Evolutionary conservation across 1,140 invertebrate genomes (phyloP).

Genomic region (Armadillidium nasatum): DNA sequence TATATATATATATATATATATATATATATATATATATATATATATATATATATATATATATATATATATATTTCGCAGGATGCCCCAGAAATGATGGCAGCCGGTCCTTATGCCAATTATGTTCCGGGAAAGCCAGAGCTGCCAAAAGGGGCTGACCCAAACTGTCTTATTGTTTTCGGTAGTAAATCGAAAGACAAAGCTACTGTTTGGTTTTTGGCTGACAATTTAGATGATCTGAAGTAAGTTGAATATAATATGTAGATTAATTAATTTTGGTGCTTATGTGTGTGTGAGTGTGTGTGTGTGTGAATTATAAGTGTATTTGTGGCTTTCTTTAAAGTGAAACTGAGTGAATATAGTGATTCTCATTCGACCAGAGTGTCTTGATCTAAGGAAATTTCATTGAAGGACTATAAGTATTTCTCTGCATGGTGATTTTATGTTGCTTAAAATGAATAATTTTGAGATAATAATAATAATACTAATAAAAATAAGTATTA

Average conservation of each 20-base stretch:
- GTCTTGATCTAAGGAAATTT: too few relatives aligned
- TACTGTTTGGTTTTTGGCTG: conserved; percentile 37
- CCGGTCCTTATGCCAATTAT: conserved; percentile 65
- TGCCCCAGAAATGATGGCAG: conserved; percentile 70
- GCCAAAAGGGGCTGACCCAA: conserved; percentile 60
- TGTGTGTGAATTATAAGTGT: too few relatives aligned
- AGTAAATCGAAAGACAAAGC: conserved; percentile 51
- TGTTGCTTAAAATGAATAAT: too few relatives aligned
- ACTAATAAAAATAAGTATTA: background rate
- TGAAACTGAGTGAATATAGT: too few relatives aligned
- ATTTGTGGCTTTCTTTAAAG: too few relatives aligned
- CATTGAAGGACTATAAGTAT: too few relatives aligned
- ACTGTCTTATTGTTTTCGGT: conserved; percentile 67
- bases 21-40: background rate
- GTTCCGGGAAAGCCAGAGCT: conserved; percentile 65
- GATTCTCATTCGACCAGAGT: too few relatives aligned
- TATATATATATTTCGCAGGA: conserved; percentile 53
- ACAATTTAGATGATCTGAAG: conserved; percentile 41
- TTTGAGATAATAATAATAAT: too few relatives aligned
- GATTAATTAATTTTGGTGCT: too few relatives aligned
- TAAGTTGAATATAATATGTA: conserved; percentile 7
- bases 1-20: background rate
- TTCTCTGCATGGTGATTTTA: too few relatives aligned
- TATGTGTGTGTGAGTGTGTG: too few relatives aligned
- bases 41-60: conserved; percentile 14